Evolutionary conservation across 2,888 invertebrate genomes (phyloP).

Genomic region (Uloborus plumipes): DNA sequence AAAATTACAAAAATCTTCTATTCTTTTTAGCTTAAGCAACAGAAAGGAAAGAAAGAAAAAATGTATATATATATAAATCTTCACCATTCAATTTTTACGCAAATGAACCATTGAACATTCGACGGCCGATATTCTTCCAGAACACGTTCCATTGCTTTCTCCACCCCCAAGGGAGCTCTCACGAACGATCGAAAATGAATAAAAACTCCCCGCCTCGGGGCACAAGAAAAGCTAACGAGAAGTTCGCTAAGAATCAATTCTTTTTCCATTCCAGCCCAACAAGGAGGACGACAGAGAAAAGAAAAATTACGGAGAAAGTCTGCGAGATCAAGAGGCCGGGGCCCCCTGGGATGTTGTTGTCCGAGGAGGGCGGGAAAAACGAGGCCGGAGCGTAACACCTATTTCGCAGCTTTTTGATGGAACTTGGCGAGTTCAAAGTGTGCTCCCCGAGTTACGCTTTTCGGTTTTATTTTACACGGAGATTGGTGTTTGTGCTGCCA

Average conservation of each 20-base stretch:
- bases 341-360: slow-evolving; percentile 28
- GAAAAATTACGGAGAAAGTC: slow-evolving; percentile 49
- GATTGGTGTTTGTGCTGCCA: too few species aligned
- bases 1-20: too few species aligned
- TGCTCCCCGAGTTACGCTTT: background rate
- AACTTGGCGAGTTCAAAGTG: slow-evolving; percentile 20
- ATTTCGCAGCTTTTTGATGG: slow-evolving; percentile 47
- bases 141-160: slow-evolving; percentile 41
- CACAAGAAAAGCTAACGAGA: slow-evolving; percentile 45
- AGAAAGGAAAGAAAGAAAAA: too few species aligned
- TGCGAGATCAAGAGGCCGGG: slow-evolving; percentile 44
- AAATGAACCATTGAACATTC: slow-evolving; percentile 33
- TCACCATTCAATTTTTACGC: slow-evolving; percentile 48
- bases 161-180: slow-evolving; percentile 27
- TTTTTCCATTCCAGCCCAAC: slow-evolving; percentile 61
- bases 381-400: slow-evolving; percentile 32
- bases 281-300: slow-evolving; percentile 23
- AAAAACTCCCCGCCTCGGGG: slow-evolving; percentile 40
- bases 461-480: slow-evolving; percentile 5
- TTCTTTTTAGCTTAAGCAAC: too few species aligned
- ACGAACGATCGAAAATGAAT: slow-evolving; percentile 56
- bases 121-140: slow-evolving; percentile 18
- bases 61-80: slow-evolving; percentile 4
- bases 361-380: slow-evolving; percentile 18
- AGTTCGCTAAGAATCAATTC: slow-evolving; percentile 57